phyloP scores from a whole-genome alignment of 2,113 vertebrate genomes.

The Centropus bengalensis region DNA sequence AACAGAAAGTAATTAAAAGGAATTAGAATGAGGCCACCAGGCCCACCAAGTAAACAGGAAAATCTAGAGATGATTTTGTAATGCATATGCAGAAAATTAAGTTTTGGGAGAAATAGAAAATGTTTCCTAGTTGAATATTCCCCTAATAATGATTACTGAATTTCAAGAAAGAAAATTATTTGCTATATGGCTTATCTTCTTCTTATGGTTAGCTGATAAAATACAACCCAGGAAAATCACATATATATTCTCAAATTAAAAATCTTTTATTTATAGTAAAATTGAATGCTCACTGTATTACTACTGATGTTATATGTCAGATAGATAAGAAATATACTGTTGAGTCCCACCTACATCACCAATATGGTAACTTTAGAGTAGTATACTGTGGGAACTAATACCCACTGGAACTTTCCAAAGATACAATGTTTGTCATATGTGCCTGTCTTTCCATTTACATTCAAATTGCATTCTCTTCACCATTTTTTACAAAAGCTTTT shows the following conservation, averaged over 20 bases:
- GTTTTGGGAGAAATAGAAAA: neutral
- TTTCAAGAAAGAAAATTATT: neutral
- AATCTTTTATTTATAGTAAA: neutral
- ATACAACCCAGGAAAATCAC: neutral
- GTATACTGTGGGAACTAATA: neutral
- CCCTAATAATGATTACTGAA: neutral
- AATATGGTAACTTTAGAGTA: neutral
- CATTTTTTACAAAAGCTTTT: neutral
- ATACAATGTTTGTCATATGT: rapidly evolving
- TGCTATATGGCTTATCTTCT: neutral
- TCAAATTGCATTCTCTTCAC: neutral
- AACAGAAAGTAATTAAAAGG: neutral
- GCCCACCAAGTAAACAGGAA: neutral
- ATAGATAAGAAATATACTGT: neutral
- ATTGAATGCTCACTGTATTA: neutral
- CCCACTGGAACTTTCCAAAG: neutral
- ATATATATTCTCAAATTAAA: neutral
- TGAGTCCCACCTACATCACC: neutral
- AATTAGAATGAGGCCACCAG: neutral
- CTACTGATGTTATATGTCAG: neutral
- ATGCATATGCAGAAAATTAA: neutral
- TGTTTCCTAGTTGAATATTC: neutral
- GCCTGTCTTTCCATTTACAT: neutral
- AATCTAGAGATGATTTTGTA: neutral
- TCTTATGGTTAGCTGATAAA: neutral